phyloP scores from a whole-genome alignment of 1,140 invertebrate genomes.

The Sesamia nonagrioides region DNA sequence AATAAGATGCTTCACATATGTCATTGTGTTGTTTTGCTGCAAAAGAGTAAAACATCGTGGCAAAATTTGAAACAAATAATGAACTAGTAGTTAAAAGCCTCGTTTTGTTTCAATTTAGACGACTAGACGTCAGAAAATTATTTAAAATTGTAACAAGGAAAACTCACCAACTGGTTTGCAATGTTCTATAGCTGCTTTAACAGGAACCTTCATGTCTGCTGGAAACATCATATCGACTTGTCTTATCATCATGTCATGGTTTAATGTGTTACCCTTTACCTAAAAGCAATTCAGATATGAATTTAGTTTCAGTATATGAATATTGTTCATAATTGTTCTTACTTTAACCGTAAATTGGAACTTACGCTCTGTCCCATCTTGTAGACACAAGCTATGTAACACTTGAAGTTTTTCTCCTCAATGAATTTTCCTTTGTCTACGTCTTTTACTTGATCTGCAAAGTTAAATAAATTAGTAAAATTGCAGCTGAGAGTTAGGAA shows the following conservation, averaged over 20 bases:
- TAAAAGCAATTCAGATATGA: conserved; percentile 36
- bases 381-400: conserved; percentile 59
- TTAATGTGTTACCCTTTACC: conserved; percentile 58
- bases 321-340: too few relatives aligned
- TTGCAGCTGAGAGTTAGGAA: too few relatives aligned
- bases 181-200: conserved; percentile 55
- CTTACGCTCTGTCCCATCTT: conserved; percentile 53
- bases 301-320: not conserved
- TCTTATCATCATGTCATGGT: conserved; percentile 55
- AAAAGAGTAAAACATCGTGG: conserved; percentile 55
- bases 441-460: conserved; percentile 55
- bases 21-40: conserved; percentile 79
- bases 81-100: too few relatives aligned
- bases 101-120: too few relatives aligned
- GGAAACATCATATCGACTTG: conserved; percentile 61
- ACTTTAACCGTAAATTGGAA: conserved; percentile 11
- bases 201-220: conserved; percentile 53
- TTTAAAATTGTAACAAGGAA: not conserved
- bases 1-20: conserved; percentile 74
- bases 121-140: not conserved
- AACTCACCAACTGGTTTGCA: conserved; percentile 54
- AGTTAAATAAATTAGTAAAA: too few relatives aligned
- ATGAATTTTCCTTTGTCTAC: conserved; percentile 59
- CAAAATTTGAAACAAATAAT: too few relatives aligned
- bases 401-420: conserved; percentile 59